These are phyloP conservation scores for Pantala flavescens DNA, from an alignment of 1,140 invertebrate genomes.

Conservation along the genomic window DNA sequence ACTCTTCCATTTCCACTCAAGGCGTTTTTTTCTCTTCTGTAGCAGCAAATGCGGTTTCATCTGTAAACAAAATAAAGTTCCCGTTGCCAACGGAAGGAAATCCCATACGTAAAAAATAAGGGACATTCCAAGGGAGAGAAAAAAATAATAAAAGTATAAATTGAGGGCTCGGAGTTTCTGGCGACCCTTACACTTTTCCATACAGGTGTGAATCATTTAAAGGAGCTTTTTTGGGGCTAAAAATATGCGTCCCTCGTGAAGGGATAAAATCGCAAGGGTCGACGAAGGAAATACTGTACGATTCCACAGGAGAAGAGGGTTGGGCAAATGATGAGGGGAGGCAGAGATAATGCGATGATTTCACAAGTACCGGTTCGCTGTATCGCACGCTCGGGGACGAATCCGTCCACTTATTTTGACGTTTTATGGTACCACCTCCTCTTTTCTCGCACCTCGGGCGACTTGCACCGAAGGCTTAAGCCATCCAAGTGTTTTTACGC, in stretches of 20 bases:
- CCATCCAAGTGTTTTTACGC: too few species aligned
- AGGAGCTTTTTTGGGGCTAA: background rate
- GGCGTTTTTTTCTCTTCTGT: too few species aligned
- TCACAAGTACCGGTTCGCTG: background rate
- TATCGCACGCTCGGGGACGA: background rate
- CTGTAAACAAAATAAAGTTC: too few species aligned
- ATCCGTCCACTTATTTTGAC: background rate
- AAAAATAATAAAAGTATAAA: background rate
- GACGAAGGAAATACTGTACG: background rate
- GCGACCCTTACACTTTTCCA: background rate
- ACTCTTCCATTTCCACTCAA: too few species aligned
- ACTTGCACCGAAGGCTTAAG: too few species aligned
- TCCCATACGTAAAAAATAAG: too few species aligned
- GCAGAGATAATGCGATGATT: conserved; percentile 5
- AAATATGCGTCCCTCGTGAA: background rate
- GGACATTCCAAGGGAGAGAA: background rate
- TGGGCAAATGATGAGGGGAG: background rate
- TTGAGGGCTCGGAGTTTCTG: background rate
- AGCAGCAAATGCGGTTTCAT: too few species aligned
- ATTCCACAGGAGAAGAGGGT: background rate
- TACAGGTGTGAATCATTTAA: conserved; percentile 2
- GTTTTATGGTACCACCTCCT: background rate
- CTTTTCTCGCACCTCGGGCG: background rate
- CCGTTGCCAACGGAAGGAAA: too few species aligned
- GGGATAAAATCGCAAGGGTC: background rate